Base-by-base conservation (phyloP, 2,113 vertebrate genomes). In the Pyxicephalus adspersus region DNA sequence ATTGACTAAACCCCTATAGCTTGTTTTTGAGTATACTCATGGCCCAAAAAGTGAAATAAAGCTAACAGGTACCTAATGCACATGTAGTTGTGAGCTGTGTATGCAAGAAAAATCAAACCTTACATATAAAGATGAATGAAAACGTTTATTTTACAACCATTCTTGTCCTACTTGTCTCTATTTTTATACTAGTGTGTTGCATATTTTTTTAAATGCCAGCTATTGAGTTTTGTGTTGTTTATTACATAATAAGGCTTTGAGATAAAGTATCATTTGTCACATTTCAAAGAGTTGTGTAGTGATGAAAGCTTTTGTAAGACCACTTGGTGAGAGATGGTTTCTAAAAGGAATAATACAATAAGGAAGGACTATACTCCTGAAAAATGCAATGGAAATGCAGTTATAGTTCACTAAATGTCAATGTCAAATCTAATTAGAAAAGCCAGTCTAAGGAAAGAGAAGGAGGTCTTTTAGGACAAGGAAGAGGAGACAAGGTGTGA, bases 401-500 rank as follows among this genome's bases (percentile, higher is more conserved):
- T 74, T 81, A 81, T 81, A 81, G 60, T 74, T 81, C 79, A 81
- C 58, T 57, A 81, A 73, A 81, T 81, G 68, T 81, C 68, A 74
- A 54, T 81, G 79, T 73, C 79, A 81, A 74, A 74, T 81, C 70
- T 81, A 74, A 74, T 73, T 73, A 81, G 68, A 73, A 73, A 81
- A 52, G 26, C 60, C 51, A 73, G 68, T 64, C 68, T 64, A 64
- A 64, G 68, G 45, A 54, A 52, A 73, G 50, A 81, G 63, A 54
- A 64, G 58, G 68, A 81, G 60, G 68, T 73, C 68, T 81, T 80
- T 55, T 22, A 80, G 58, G 67, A 72, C 66, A 72, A 45, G 57
- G 57, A 80, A 71, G 25, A 51, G 45, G 67, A 72, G 79, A 74
- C 57, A 81, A 65, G 68, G 68, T 81, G 79, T 73, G 68, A 81